phyloP scores from a whole-genome alignment of 2,113 vertebrate genomes.

The Brachyhypopomus gauderio region DNA sequence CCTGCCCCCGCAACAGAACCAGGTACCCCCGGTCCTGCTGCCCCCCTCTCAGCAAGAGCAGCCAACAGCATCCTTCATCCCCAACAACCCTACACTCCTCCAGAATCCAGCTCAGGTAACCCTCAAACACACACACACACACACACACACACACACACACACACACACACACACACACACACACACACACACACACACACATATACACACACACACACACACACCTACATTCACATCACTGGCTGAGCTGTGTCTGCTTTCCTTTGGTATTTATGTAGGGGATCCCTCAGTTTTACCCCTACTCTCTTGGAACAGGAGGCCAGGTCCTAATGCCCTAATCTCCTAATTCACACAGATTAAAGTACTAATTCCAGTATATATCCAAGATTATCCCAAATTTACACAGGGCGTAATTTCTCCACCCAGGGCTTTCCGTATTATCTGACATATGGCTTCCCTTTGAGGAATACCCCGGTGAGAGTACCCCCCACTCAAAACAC shows the following conservation, averaged over 20 bases:
- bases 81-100: constrained; percentile 58
- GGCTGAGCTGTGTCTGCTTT: no score
- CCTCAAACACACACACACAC: neutral
- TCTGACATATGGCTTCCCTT: constrained; percentile 68
- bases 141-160: no score
- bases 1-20: constrained; percentile 70
- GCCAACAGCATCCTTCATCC: constrained; percentile 56
- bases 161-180: no score
- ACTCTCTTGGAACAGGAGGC: constrained; percentile 65
- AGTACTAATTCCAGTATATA: neutral
- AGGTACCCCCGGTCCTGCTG: constrained; percentile 58
- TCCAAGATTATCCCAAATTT: neutral
- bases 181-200: no score
- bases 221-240: no score
- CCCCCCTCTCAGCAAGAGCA: constrained; percentile 71
- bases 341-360: neutral
- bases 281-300: constrained; percentile 66
- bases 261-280: constrained; percentile 53
- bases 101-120: constrained; percentile 71
- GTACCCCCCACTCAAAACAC: constrained; percentile 64
- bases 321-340: constrained; percentile 63
- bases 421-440: constrained; percentile 71
- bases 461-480: constrained; percentile 58
- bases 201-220: no score
- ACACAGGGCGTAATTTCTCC: neutral